These are phyloP conservation scores for Andrena trimmerana DNA, from an alignment of 2,888 invertebrate species.

Conservation along the genomic window DNA sequence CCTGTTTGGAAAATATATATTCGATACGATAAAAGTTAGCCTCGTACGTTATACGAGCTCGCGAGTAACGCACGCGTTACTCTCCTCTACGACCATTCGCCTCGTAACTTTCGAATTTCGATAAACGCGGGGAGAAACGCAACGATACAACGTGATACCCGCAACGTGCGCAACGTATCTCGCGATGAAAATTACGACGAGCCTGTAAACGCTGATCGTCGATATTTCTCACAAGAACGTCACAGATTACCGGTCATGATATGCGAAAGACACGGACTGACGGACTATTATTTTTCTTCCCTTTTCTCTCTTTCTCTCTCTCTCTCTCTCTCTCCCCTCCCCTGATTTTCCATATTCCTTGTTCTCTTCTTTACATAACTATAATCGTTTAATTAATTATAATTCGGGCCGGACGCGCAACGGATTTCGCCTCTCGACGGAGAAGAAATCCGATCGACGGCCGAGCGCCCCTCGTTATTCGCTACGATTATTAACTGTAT, in stretches of 20 bases:
- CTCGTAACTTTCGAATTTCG: slow-evolving; percentile 37
- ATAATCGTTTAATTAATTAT: slow-evolving; percentile 65
- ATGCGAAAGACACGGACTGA: slow-evolving; percentile 48
- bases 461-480: slow-evolving; percentile 48
- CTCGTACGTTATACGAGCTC: slow-evolving; percentile 37
- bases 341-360: slow-evolving; percentile 53
- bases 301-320: neutral
- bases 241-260: slow-evolving; percentile 25
- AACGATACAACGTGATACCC: slow-evolving; percentile 41
- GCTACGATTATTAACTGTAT: slow-evolving; percentile 72
- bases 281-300: slow-evolving; percentile 45
- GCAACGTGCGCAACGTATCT: slow-evolving; percentile 29
- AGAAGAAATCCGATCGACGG: slow-evolving; percentile 13
- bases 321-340: slow-evolving; percentile 10
- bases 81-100: slow-evolving; percentile 14
- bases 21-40: slow-evolving; percentile 20
- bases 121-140: slow-evolving; percentile 66
- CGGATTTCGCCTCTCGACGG: slow-evolving; percentile 5
- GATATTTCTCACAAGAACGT: slow-evolving; percentile 7
- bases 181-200: slow-evolving; percentile 15
- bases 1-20: slow-evolving; percentile 29
- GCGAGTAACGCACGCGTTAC: slow-evolving; percentile 35
- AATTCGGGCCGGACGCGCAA: slow-evolving; percentile 30
- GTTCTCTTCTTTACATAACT: slow-evolving; percentile 63
- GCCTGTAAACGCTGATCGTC: neutral